phyloP scores from a whole-genome alignment of 92 coral and sea anemone genomes.

The Umimayanthus chanpuru region DNA sequence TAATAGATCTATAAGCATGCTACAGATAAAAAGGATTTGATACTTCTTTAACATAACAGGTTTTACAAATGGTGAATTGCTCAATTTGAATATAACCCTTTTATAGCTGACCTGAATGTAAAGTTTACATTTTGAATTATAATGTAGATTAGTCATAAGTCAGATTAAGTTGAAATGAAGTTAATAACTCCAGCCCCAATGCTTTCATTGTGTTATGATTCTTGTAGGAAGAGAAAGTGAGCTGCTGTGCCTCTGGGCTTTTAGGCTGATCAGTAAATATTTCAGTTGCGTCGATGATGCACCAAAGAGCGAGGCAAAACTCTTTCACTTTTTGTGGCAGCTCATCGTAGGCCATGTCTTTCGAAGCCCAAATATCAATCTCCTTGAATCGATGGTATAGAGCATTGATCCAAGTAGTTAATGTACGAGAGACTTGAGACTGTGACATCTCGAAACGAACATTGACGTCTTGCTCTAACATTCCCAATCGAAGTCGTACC shows the following conservation, averaged over 20 bases:
- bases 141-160: too few relatives aligned
- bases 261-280: constrained; percentile 53
- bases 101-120: too few relatives aligned
- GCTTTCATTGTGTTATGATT: constrained; percentile 50
- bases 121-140: too few relatives aligned
- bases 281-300: constrained; percentile 56
- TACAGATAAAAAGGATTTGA: too few relatives aligned
- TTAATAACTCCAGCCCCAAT: constrained; percentile 51
- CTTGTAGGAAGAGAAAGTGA: constrained; percentile 43
- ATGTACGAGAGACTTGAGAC: constrained; percentile 37
- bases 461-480: constrained; percentile 47
- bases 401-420: constrained; percentile 48
- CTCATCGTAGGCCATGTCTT: constrained; percentile 31
- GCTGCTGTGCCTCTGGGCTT: constrained; percentile 50
- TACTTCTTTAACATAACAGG: too few relatives aligned
- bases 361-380: constrained; percentile 43
- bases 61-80: too few relatives aligned
- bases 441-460: constrained; percentile 42
- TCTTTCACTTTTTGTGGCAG: constrained; percentile 48
- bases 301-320: constrained; percentile 45
- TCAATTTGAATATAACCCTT: too few relatives aligned
- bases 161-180: constrained; percentile 54
- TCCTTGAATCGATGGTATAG: constrained; percentile 47
- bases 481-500: constrained; percentile 46
- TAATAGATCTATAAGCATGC: too few relatives aligned